Percentiles rank a stretch among this genome's conserved stretches.
phyloP scores from a whole-genome alignment of 2,888 invertebrate species.

The Ypsolopha scabrella region DNA sequence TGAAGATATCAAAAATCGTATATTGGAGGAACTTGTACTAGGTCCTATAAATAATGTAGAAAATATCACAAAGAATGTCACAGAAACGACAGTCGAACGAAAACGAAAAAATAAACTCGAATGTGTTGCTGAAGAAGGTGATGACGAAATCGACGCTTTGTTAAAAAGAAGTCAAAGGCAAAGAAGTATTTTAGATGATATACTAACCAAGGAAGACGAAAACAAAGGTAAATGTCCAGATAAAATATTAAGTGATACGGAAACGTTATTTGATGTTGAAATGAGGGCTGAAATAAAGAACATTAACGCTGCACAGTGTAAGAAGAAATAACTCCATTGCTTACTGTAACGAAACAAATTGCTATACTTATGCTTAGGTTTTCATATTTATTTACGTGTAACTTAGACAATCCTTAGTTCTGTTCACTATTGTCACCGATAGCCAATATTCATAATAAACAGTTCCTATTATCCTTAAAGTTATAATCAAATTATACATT shows the following conservation, averaged over 20 bases:
- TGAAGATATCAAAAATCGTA: slow-evolving; percentile 50
- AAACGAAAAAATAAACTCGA: slow-evolving; percentile 41
- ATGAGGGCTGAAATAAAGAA: slow-evolving; percentile 39
- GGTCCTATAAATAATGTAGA: slow-evolving; percentile 38
- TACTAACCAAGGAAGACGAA: slow-evolving; percentile 72
- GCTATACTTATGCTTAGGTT: slow-evolving; percentile 3
- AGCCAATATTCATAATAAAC: slow-evolving; percentile 13
- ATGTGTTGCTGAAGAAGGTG: slow-evolving; percentile 62
- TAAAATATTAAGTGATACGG: slow-evolving; percentile 29
- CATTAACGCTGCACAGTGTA: slow-evolving; percentile 54
- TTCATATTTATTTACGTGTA: not conserved
- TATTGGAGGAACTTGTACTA: slow-evolving; percentile 55
- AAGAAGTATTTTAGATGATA: slow-evolving; percentile 78
- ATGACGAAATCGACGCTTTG: slow-evolving; percentile 73
- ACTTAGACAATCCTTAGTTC: not conserved
- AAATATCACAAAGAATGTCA: slow-evolving; percentile 50
- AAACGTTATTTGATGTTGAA: slow-evolving; percentile 23
- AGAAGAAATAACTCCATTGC: slow-evolving; percentile 27
- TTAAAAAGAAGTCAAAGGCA: slow-evolving; percentile 75
- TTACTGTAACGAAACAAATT: slow-evolving; percentile 26
- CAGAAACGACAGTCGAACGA: slow-evolving; percentile 47
- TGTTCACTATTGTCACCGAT: slow-evolving; percentile 25
- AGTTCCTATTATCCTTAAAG: too few species aligned
- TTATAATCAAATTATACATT: slow-evolving; percentile 10
- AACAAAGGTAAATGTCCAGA: slow-evolving; percentile 59